Evolutionary conservation across 2,888 invertebrate species (phyloP), one percentile per base, ranked within the genome.

Genomic region (Ceraclea dissimilis): DNA sequence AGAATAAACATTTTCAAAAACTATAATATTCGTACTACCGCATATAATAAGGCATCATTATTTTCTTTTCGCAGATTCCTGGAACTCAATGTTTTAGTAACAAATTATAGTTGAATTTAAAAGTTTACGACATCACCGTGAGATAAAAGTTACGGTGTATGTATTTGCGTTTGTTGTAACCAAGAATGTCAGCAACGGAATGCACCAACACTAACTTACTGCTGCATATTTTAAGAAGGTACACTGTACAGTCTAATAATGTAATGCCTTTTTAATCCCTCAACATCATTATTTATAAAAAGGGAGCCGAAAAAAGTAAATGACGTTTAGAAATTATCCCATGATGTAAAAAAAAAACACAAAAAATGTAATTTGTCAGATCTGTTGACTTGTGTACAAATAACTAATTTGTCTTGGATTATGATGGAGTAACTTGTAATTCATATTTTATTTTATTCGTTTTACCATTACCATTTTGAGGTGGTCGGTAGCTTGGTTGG

Each of bases 221-320:
- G 16, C 13, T 39, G 13, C 16, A 8, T 13, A 13, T 4, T 6
- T 8, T n/a, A 39, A 39, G 39, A 39, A 39, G n/a, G 39, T 39
- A 39, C 39, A 13, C 16, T n/a, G n/a, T n/a, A n/a, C 13, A 16
- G 16, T 13, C 6, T 31, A 31, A 31, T 39, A 39, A 39, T 26
- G 16, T 54, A 49, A 54, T 54, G 54, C 49, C 31, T 39, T 54
- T 54, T 39, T 54, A 54, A 54, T 54, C 49, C 54, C 20, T 33
- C 21, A 17, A 18, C 19, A 34, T 54, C 54, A 49, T 54, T 54
- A 49, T 16, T 48, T 22, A 21, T 34, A 16, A n/a, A 39, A 20
- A 16, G 39, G 52, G 22, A 39, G 13, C 26, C 48, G 48, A 54
- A 39, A 8, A n/a, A 17, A 47, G 22, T 17, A 49, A 21, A 49